Evolutionary conservation across 2,888 invertebrate genomes (phyloP), one percentile per base, ranked within the genome.

Genomic region (Ophion costatus): DNA sequence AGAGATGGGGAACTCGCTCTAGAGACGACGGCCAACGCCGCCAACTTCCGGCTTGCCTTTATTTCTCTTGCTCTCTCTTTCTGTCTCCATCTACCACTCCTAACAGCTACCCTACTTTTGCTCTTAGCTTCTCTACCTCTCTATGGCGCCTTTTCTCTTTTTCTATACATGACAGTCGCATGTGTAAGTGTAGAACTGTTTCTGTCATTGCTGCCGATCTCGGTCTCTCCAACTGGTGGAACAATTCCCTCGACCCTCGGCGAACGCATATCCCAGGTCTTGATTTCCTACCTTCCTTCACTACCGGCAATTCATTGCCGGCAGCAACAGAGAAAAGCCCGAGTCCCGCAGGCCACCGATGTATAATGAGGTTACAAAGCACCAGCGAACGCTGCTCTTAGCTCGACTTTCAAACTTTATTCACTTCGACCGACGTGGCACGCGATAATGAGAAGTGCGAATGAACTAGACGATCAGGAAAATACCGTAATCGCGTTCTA

Each of bases 41-140:
- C 84, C 79, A 84, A 86, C 84, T 86, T 83, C 86, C 83, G 80
- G 75, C 80, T 80, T 63, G 71, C 79, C 57, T 56, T 61, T 63
- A 45, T 69, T 33, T 66, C 82, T 86, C 82, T 73, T 22, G 10
- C 9, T 42, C 67, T 17, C 11, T 51, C 86, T 86, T 86, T 76
- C 63, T 56, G 33, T 64, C n/a, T n/a, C 33, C 61, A 9, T n/a
- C 33, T 38, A 33, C 56, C 59, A 42, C 24, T 69, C 20, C 22
- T 24, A 45, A 20, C 59, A 33, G 64, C 24, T 29, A 14, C 51
- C 14, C 29, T 2, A 0, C 33, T 61, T 42, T 45, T 11, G 22
- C 51, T 22, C 17, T 69, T 22, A 45, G 11, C 22, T 24, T 71
- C 17, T 22, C 45, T 42, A 11, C 56, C 5, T 70, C 42, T 42